Conservation (phyloP, 2,797 vertebrate species). For the Okamejei kenojei region DNA sequence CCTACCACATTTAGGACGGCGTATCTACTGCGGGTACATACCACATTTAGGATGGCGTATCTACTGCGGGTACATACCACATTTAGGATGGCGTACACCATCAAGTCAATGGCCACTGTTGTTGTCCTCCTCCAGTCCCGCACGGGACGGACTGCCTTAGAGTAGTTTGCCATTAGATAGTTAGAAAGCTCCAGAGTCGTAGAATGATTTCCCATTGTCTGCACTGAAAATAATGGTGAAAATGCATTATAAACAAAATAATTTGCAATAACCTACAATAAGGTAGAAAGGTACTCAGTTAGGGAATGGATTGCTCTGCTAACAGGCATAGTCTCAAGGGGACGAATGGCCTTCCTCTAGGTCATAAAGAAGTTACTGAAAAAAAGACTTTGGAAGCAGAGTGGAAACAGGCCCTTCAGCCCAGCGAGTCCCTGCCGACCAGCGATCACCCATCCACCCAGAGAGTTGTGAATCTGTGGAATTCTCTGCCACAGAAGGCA, state of each 20-base stretch:
- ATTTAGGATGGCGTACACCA: constrained; percentile 86
- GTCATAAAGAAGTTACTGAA: too few relatives aligned
- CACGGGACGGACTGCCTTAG: constrained; percentile 80
- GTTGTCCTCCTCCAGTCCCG: constrained; percentile 82
- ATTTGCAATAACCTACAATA: neutral
- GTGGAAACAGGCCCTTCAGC: too few relatives aligned
- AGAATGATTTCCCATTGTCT: neutral
- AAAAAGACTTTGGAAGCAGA: too few relatives aligned
- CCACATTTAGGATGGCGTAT: constrained; percentile 91
- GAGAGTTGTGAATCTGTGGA: too few relatives aligned
- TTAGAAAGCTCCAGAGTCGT: constrained; percentile 64
- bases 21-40: too few relatives aligned
- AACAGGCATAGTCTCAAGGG: neutral
- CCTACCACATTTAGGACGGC: constrained; percentile 90
- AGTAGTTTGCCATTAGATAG: constrained; percentile 69
- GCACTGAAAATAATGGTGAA: neutral
- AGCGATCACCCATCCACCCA: too few relatives aligned
- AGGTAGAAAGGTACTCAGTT: neutral
- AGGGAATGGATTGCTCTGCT: neutral
- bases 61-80: constrained; percentile 74
- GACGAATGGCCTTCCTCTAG: neutral
- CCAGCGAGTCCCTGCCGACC: too few relatives aligned
- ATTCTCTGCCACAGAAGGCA: too few relatives aligned
- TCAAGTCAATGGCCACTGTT: constrained; percentile 78
- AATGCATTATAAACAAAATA: neutral